These are phyloP conservation scores for Pinna nobilis DNA, from an alignment of 1,140 invertebrate genomes.

Conservation along the genomic window DNA sequence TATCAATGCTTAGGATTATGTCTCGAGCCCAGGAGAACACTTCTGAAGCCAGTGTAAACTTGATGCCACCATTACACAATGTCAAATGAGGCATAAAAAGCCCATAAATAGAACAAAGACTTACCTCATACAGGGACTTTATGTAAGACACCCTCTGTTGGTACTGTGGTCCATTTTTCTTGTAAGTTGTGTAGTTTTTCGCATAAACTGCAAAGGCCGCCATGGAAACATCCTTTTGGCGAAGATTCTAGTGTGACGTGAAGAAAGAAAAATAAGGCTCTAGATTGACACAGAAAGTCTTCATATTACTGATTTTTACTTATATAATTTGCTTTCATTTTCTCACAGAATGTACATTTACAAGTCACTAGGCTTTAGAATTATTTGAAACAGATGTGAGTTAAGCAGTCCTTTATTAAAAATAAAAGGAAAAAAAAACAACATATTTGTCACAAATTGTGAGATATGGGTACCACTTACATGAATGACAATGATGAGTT, in stretches of 20 bases:
- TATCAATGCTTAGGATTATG: too few species aligned
- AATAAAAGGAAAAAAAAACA: too few species aligned
- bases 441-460: too few species aligned
- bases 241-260: slow-evolving; percentile 62
- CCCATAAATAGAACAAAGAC: background rate
- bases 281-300: background rate
- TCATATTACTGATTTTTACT: background rate
- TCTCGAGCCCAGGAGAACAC: too few species aligned
- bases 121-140: slow-evolving; percentile 73
- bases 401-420: too few species aligned
- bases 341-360: too few species aligned
- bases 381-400: too few species aligned
- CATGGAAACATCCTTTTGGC: slow-evolving; percentile 62
- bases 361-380: too few species aligned
- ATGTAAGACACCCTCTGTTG: slow-evolving; percentile 71
- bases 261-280: background rate
- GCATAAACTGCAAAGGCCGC: slow-evolving; percentile 71
- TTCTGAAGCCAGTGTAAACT: too few species aligned
- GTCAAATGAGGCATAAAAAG: background rate
- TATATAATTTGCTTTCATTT: background rate
- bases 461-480: too few species aligned
- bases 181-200: slow-evolving; percentile 68
- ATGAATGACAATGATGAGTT: too few species aligned
- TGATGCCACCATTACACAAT: background rate
- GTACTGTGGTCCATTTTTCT: slow-evolving; percentile 65